Evolutionary conservation across 2,113 vertebrate species (phyloP).

Genomic region (Rhinopomastus cyanomelas): DNA sequence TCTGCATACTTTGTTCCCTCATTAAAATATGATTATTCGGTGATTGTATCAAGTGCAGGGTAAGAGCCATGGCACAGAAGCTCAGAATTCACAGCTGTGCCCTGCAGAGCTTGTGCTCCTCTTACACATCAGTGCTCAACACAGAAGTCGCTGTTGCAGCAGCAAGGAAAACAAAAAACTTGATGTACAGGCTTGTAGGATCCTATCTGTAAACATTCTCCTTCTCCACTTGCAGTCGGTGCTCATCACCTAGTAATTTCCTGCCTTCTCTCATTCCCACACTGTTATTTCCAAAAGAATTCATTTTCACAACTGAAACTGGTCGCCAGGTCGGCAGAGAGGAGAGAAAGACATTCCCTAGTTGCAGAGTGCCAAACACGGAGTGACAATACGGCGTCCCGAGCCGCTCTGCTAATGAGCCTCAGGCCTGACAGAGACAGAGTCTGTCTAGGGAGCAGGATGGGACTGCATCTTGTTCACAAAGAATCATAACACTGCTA

Average conservation of each 20-base stretch:
- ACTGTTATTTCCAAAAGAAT: not conserved
- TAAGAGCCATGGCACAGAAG: not conserved
- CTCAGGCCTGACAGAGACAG: not conserved
- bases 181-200: not conserved
- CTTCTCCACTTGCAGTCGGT: not conserved
- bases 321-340: not conserved
- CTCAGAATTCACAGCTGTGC: not conserved
- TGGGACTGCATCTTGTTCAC: not conserved
- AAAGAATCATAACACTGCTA: not conserved
- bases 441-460: not conserved
- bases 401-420: not conserved
- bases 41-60: not conserved
- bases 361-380: not conserved
- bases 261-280: not conserved
- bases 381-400: not conserved
- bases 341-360: not conserved
- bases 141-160: not conserved
- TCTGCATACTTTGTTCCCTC: not conserved
- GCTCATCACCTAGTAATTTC: not conserved
- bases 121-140: not conserved
- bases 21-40: conserved; percentile 1
- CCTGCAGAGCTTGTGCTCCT: not conserved
- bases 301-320: not conserved
- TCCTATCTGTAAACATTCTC: not conserved
- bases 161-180: not conserved